A percentile compares a stretch with the other conserved stretches of the same genome.
Conservation (phyloP, 2,888 invertebrate genomes). For the Exocentrus adspersus region DNA sequence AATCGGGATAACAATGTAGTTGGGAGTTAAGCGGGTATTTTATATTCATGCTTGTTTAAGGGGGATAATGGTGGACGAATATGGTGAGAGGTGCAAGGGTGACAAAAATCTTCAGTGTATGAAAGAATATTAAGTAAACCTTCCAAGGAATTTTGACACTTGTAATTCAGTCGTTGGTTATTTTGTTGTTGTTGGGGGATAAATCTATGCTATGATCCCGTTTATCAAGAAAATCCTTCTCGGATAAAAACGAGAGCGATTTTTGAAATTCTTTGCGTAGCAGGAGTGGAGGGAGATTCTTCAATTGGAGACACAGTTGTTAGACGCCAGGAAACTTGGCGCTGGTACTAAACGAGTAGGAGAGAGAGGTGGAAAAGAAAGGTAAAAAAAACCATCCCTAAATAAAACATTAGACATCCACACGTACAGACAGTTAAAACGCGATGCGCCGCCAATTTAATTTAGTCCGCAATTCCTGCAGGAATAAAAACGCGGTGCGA, state of each 20-base stretch:
- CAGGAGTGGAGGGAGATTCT: no score
- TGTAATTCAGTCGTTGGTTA: no score
- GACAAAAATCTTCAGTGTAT: not conserved
- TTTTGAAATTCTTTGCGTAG: no score
- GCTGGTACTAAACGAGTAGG: no score
- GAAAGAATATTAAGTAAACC: no score
- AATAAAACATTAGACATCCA: constrained; percentile 16
- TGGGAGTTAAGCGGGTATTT: constrained; percentile 10
- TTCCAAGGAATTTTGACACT: no score
- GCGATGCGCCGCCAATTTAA: constrained; percentile 18
- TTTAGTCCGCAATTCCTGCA: constrained; percentile 23
- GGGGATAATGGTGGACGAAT: no score
- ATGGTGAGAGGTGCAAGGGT: no score
- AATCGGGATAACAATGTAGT: constrained; percentile 17
- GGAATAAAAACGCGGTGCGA: constrained; percentile 23
- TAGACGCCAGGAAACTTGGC: no score
- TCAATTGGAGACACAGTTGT: no score
- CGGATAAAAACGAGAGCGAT: no score
- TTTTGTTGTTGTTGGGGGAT: not conserved
- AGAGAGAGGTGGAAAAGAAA: not conserved
- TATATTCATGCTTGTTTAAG: constrained; percentile 13
- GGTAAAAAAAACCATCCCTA: constrained; percentile 5
- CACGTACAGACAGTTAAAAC: constrained; percentile 15
- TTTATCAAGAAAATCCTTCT: not conserved
- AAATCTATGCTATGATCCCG: not conserved